A percentile compares a stretch with the other conserved stretches of the same genome.
Evolutionary conservation across 2,888 invertebrate species (phyloP).

Genomic region (Heteromyza rotundicornis): DNA sequence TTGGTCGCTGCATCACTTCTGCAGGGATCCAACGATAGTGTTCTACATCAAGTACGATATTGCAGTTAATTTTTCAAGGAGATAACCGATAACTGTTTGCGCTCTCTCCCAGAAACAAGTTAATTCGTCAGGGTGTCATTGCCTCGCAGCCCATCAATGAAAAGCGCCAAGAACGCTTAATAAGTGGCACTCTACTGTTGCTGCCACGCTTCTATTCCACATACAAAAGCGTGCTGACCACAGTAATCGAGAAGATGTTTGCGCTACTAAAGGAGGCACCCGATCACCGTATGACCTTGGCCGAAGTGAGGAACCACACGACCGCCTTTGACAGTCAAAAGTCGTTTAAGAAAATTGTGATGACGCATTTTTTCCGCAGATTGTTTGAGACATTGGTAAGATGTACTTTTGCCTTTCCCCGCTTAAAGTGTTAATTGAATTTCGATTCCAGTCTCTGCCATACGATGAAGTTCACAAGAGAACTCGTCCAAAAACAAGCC

Average conservation of each 20-base stretch:
- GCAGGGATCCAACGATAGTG: conserved; percentile 68
- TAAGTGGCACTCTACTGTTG: conserved; percentile 66
- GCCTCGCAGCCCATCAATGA: conserved; percentile 69
- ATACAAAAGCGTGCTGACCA: conserved; percentile 65
- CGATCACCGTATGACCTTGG: conserved; percentile 64
- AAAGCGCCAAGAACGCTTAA: conserved; percentile 61
- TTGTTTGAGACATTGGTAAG: conserved; percentile 66
- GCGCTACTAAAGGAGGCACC: conserved; percentile 63
- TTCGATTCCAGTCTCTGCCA: conserved; percentile 23
- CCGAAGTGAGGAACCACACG: conserved; percentile 62
- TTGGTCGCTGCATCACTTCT: conserved; percentile 65
- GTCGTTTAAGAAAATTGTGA: conserved; percentile 45
- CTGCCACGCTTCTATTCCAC: conserved; percentile 70
- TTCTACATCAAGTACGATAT: conserved; percentile 54
- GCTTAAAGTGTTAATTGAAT: conserved; percentile 1
- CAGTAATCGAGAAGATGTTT: conserved; percentile 51
- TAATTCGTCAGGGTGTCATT: conserved; percentile 68
- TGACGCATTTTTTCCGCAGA: conserved; percentile 65
- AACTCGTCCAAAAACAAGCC: conserved; percentile 5
- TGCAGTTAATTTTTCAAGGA: too few relatives aligned
- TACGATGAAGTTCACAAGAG: conserved; percentile 27
- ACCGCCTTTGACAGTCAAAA: conserved; percentile 30
- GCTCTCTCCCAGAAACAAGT: conserved; percentile 67
- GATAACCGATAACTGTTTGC: conserved; percentile 5
- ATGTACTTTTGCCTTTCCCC: not conserved